A percentile compares a stretch with the other conserved stretches of the same genome.
These are phyloP conservation scores for Cryptocheilus praepositus DNA, from an alignment of 2,888 invertebrate species.

Conservation along the genomic window DNA sequence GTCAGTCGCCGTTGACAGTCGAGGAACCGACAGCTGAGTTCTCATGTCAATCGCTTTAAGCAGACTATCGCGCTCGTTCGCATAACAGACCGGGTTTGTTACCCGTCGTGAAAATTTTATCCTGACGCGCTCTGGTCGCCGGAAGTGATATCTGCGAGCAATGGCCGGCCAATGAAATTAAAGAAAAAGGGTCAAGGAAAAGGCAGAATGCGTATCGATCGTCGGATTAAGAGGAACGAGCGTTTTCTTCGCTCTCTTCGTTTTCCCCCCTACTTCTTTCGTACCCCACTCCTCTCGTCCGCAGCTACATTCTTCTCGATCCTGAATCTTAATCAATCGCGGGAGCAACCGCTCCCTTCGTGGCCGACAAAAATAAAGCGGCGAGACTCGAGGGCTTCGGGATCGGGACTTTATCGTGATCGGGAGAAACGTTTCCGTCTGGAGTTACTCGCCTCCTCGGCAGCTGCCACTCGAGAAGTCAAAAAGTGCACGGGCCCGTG, in stretches of 20 bases:
- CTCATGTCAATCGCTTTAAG: no score
- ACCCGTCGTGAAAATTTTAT: no score
- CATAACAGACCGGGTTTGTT: no score
- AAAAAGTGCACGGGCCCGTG: slow-evolving; percentile 22
- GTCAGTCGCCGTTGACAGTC: no score
- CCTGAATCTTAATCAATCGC: slow-evolving; percentile 44
- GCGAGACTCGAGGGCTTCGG: slow-evolving; percentile 8
- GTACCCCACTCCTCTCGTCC: not conserved
- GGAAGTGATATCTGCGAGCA: no score
- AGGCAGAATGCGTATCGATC: slow-evolving; percentile 40
- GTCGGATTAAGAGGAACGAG: slow-evolving; percentile 38
- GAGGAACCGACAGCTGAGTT: no score
- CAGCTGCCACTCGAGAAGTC: slow-evolving; percentile 50
- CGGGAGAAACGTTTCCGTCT: slow-evolving; percentile 41
- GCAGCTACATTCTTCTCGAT: slow-evolving; percentile 34
- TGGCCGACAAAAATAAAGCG: slow-evolving; percentile 16
- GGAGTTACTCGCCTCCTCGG: slow-evolving; percentile 35
- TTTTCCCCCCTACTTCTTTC: not conserved
- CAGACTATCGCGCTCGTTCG: no score
- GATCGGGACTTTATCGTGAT: slow-evolving; percentile 48
- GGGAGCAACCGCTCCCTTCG: slow-evolving; percentile 5
- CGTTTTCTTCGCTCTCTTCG: slow-evolving; percentile 18
- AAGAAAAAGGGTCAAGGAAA: slow-evolving; percentile 19
- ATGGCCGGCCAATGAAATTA: not conserved
- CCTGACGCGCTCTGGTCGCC: no score